These are phyloP conservation scores for Danio tinwini DNA, from an alignment of 2,797 vertebrate species.

Conservation along the genomic window DNA sequence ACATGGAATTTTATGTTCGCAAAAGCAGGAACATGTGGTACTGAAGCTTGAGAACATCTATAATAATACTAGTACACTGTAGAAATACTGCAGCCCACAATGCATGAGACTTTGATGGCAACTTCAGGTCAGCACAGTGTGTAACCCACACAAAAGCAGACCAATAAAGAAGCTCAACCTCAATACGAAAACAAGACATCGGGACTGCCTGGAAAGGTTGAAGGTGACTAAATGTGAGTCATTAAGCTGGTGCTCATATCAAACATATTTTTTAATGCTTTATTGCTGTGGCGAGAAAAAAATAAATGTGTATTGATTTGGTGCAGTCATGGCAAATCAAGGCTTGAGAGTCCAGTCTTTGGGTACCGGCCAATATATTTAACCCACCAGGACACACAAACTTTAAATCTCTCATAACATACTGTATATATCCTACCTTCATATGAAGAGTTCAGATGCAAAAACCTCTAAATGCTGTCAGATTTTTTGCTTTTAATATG, in stretches of 20 bases:
- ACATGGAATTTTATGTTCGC: slow-evolving; percentile 16
- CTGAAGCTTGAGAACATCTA: background rate
- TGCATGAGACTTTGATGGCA: background rate
- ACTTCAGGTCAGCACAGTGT: background rate
- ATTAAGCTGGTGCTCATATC: background rate
- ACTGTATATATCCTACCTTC: too few species aligned
- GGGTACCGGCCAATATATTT: too few species aligned
- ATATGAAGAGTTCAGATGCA: too few species aligned
- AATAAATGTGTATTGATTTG: background rate
- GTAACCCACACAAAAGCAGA: background rate
- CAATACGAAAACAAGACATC: background rate
- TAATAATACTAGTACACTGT: slow-evolving; percentile 17
- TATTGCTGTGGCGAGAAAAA: background rate
- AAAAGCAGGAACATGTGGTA: slow-evolving; percentile 21
- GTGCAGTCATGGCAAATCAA: background rate
- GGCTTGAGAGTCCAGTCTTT: background rate
- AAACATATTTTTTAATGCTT: background rate
- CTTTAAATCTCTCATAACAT: too few species aligned
- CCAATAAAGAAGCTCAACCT: background rate
- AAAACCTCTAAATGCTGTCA: too few species aligned
- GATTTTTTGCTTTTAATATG: too few species aligned
- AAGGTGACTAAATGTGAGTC: background rate
- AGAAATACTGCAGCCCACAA: background rate
- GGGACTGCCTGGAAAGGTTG: background rate
- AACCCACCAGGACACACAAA: too few species aligned